Evolutionary conservation across 2,113 vertebrate genomes (phyloP), one percentile per base, ranked within the genome.

Genomic region (Hypanus sabinus): DNA sequence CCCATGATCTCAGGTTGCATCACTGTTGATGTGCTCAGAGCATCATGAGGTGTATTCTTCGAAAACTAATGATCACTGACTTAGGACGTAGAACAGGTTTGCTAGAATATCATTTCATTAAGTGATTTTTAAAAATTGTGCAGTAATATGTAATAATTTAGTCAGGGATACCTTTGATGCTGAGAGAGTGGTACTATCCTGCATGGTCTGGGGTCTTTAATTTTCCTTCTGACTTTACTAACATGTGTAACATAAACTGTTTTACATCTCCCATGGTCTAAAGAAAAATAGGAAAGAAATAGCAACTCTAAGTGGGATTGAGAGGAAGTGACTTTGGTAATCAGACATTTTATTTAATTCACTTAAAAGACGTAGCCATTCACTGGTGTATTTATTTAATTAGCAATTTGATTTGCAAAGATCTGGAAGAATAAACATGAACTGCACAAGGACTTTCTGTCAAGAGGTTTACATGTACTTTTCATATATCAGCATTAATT

Each of bases 351-450:
- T 71, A 93, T 55, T 93, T 30, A 93, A 93, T 73, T 93, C 91
- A 93, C 91, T 93, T 93, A 93, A 93, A 93, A 73, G 68, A 55
- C 70, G 33, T 46, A 93, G 68, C 38, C 91, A 93, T 93, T 93
- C 91, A 93, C 91, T 75, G 36, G 91, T 55, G 70, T 93, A 93
- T 71, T 93, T 93, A 93, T 93, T 93, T 93, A 93, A 93, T 93
- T 93, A 93, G 91, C 36, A 93, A 73, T 93, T 24, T 93, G 91
- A 93, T 93, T 93, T 46, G 68, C 68, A 73, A 93, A 93, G 91
- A 93, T 93, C 91, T 93, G 91, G 91, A 93, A 93, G 91, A 93
- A 93, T 93, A 93, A 93, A 93, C 91, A 93, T 93, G 91, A 93
- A 93, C 91, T 46, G 70, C 91, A 93, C 70, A 75, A 93, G 91